phyloP scores from a whole-genome alignment of 1,140 invertebrate species.

The Zaprionus taronus region DNA sequence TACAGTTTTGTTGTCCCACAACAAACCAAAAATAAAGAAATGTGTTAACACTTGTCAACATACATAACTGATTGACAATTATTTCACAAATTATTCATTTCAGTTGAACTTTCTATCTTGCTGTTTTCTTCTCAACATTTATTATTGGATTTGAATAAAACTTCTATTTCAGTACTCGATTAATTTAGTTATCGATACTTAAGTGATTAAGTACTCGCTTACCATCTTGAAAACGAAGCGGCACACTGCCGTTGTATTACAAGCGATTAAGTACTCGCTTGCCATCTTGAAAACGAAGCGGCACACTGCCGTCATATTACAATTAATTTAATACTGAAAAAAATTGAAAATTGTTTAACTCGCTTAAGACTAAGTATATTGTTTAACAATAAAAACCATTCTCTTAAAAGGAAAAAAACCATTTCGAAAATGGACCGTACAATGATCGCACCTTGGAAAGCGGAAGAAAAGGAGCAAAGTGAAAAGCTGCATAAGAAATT shows the following conservation, averaged over 20 bases:
- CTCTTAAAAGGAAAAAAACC: not conserved
- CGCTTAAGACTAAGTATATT: not conserved
- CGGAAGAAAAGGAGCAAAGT: slow-evolving; percentile 78
- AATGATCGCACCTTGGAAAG: slow-evolving; percentile 70
- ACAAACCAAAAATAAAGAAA: too few relatives aligned
- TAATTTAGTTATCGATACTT: not conserved
- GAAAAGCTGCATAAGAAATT: slow-evolving; percentile 67
- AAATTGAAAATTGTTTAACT: not conserved
- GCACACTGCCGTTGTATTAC: not conserved
- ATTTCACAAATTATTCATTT: too few relatives aligned
- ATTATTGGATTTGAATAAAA: not conserved
- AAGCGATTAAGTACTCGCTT: not conserved
- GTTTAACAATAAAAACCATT: not conserved
- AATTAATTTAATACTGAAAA: not conserved
- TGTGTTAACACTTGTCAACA: too few relatives aligned
- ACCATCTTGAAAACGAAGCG: slow-evolving; percentile 3
- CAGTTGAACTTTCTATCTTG: too few relatives aligned
- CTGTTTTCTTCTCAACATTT: not conserved
- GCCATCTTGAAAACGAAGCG: slow-evolving; percentile 3
- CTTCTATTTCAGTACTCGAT: not conserved
- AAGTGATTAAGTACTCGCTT: not conserved
- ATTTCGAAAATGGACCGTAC: slow-evolving; percentile 68
- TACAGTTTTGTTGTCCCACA: too few relatives aligned
- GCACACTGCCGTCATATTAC: not conserved
- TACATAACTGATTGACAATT: too few relatives aligned